phyloP scores from a whole-genome alignment of 2,113 vertebrate genomes.

The Podarcis muralis region DNA sequence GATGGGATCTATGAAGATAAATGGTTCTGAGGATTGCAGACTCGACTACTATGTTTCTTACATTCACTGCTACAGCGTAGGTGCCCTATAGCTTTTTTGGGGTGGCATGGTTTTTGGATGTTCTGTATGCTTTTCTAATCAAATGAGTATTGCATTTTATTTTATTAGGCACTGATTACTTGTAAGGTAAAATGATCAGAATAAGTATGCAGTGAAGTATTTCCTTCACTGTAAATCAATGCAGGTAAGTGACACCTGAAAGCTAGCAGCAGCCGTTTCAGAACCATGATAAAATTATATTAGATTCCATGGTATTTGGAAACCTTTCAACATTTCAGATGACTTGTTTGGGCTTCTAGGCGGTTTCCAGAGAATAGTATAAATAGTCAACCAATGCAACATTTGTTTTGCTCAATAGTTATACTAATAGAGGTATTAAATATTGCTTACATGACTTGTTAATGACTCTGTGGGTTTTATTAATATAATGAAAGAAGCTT shows the following conservation, averaged over 20 bases:
- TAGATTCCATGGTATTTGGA: conserved; percentile 9
- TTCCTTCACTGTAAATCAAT: background rate
- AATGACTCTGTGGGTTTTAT: background rate
- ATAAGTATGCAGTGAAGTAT: background rate
- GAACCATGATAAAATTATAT: background rate
- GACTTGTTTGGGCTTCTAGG: conserved; percentile 17
- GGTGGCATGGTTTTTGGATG: conserved; percentile 21
- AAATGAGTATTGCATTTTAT: background rate
- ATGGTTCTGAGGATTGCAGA: background rate
- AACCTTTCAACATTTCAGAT: background rate
- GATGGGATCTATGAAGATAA: conserved; percentile 36
- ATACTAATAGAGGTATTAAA: background rate
- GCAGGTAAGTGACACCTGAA: background rate
- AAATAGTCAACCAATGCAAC: background rate
- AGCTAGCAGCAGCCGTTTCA: background rate
- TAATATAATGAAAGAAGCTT: background rate
- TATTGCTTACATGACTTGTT: conserved; percentile 50
- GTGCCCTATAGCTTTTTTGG: conserved; percentile 19
- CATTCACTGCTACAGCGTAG: conserved; percentile 70
- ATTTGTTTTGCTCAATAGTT: conserved; percentile 30
- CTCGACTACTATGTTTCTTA: conserved; percentile 62
- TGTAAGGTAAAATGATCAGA: background rate
- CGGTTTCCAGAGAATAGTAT: background rate
- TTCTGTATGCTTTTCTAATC: background rate
- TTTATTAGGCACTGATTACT: background rate